Evolutionary conservation across 2,113 vertebrate species (phyloP), one percentile per base, ranked within the genome.

Genomic region (Chaenocephalus aceratus): DNA sequence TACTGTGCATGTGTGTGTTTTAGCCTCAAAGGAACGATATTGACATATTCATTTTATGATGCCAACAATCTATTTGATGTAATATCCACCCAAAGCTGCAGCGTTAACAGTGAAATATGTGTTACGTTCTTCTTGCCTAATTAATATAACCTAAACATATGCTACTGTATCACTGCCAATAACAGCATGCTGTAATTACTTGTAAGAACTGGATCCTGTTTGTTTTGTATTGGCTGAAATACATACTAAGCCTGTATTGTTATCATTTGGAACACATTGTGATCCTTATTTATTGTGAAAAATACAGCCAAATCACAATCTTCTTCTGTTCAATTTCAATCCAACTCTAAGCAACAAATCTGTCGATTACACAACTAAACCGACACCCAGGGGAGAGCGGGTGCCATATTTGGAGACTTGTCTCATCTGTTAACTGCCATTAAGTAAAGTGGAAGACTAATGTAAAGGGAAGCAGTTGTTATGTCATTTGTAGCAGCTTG

Each of bases 311-410:
- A 86, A 76, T n/a, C 61, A 45, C n/a, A 51, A 46, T 16, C 41
- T 75, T 63, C 10, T 46, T 5, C 41, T 30, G 18, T 63, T 41
- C 23, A 7, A 36, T 53, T 34, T 12, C 12, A 73, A 16, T 70
- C 54, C 30, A 83, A 74, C 53, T 26, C 26, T 59, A 44, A 21
- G 21, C 21, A 21, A 46, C 62, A 79, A 72, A 72, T 65, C 48
- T 76, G 78, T 75, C 77, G 77, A 30, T 61, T 58, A 66, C 62
- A 34, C 54, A 74, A 46, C 54, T 52, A 46, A 72, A 62, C 21
- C 5, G 8, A 54, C 1, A 10, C 69, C 44, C 34, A 62, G 53
- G 45, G 16, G 23, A 34, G 15, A 64, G 23, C 21, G 60, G 9
- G 54, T 21, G 18, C 15, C 46, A 16, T 46, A 26, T 56, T 68